Evolutionary conservation across 2,888 invertebrate species (phyloP), one percentile per base, ranked within the genome.

Genomic region (Linnaemya tessellans): DNA sequence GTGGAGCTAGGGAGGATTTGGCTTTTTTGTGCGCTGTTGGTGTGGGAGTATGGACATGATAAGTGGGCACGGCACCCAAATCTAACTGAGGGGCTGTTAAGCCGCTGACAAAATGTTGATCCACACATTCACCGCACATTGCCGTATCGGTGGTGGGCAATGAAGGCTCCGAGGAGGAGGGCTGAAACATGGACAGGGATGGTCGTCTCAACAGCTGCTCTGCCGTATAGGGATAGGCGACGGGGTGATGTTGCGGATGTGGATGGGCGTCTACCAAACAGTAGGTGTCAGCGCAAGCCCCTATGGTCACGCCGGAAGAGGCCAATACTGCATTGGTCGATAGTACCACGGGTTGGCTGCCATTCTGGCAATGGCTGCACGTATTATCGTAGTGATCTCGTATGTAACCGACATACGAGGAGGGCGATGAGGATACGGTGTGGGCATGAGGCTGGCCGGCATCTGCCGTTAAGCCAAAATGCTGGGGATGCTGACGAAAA

Each of bases 61-160:
- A 92, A 35, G 92, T 91, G 75, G 91, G 92, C 77, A 91, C 90
- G 10, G 89, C 89, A 38, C 90, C 91, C 84, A 91, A 84, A 82
- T 90, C 90, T 13, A 90, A 54, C 71, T 90, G 90, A 13, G 90
- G 91, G 4, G 89, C 91, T 8, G 89, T 91, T 5, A 90, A 85
- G 10, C 89, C 91, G 73, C 91, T 89, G 35, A 91, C 88, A 78
- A 92, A 91, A 87, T 92, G 92, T 88, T 92, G 91, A 88, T 91
- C 91, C 82, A 91, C 91, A 87, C 92, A 92, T 87, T 92, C 91
- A 79, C 91, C 90, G 86, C 92, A 92, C 90, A 92, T 91, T 80
- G 90, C 87, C 84, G 92, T 90, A 88, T 92, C 92, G 88, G 92
- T 87, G 87, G 91, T 89, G 87, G 91, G 91, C 88, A 92, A 89